Base-by-base conservation (phyloP, 2,113 vertebrate species). In the Ophthalmolycus amberensis region DNA sequence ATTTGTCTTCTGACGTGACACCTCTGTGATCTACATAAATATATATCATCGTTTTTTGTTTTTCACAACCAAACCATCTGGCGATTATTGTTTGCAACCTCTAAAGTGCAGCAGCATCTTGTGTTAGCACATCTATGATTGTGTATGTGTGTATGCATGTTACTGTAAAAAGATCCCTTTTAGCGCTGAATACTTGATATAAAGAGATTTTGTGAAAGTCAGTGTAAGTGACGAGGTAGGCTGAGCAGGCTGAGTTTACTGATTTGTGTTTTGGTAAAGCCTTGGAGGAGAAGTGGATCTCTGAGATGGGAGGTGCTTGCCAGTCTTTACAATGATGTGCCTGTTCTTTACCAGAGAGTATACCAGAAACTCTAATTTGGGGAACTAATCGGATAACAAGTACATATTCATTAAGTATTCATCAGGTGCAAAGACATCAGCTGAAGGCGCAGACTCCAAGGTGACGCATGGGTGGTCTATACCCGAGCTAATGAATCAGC, bases 401-500 rank as follows among this genome's bases (percentile, higher is more conserved):
- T 67, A 37, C 71, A 75, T 70, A 37, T 44, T 76, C 50, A 77
- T 85, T 65, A 59, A 63, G 40, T 34, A 73, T 69, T 73, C 3
- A 82, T 75, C 62, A 52, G 42, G 18, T 37, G n/a, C 27, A n/a
- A 67, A 48, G 76, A 58, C 29, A 25, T 63, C 29, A 16, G 75
- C 71, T 74, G 9, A 73, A n/a, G n/a, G n/a, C n/a, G n/a, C 48
- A 78, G 12, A 44, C 68, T 64, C 82, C 44, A 70, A 64, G 64
- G 65, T 83, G 67, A 85, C 73, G 66, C 68, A 77, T 78, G 58
- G 37, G 25, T 59, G 52, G 64, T 68, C 15, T 42, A 25, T 42
- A 85, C 64, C 68, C 83, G 59, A 56, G 71, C 63, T 37, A 59
- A 83, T 85, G 73, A 80, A 70, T 84, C 79, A 71, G 75, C 60